phyloP scores from a whole-genome alignment of 2,888 invertebrate species.

The Thereva unica region DNA sequence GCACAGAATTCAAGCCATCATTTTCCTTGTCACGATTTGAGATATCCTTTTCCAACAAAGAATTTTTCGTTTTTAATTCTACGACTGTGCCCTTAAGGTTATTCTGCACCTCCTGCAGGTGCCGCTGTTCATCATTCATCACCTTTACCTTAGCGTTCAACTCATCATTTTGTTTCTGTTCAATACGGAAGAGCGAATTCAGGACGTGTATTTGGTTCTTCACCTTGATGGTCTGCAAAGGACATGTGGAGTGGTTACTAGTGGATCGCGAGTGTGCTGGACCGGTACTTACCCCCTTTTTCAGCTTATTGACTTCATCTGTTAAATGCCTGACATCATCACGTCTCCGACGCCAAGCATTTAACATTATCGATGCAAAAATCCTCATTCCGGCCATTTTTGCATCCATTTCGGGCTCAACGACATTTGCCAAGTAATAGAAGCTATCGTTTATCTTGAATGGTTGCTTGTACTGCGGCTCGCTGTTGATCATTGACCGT shows the following conservation, averaged over 20 bases:
- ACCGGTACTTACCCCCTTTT: constrained; percentile 45
- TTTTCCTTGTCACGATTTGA: constrained; percentile 47
- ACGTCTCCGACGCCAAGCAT: constrained; percentile 52
- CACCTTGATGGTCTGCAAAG: constrained; percentile 46
- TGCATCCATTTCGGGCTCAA: constrained; percentile 42
- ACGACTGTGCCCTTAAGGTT: constrained; percentile 45
- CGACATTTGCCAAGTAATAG: constrained; percentile 1
- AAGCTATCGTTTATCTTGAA: neutral
- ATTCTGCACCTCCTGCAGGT: constrained; percentile 47
- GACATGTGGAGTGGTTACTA: neutral
- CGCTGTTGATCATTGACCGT: neutral
- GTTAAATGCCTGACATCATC: constrained; percentile 48
- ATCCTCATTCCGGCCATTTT: constrained; percentile 49
- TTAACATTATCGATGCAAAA: constrained; percentile 50
- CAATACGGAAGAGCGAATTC: constrained; percentile 50
- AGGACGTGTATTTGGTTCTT: constrained; percentile 51
- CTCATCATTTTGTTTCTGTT: constrained; percentile 51
- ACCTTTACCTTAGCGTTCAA: constrained; percentile 48
- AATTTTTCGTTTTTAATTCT: constrained; percentile 46
- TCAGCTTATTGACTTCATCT: constrained; percentile 45
- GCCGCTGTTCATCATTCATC: constrained; percentile 44
- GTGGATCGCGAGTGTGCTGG: neutral
- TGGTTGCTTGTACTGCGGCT: neutral
- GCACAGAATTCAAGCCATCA: constrained; percentile 43
- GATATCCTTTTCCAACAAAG: constrained; percentile 45